A percentile compares a stretch with the other conserved stretches of the same genome.
phyloP scores from a whole-genome alignment of 2,888 invertebrate species.

The Protophormia terraenovae region DNA sequence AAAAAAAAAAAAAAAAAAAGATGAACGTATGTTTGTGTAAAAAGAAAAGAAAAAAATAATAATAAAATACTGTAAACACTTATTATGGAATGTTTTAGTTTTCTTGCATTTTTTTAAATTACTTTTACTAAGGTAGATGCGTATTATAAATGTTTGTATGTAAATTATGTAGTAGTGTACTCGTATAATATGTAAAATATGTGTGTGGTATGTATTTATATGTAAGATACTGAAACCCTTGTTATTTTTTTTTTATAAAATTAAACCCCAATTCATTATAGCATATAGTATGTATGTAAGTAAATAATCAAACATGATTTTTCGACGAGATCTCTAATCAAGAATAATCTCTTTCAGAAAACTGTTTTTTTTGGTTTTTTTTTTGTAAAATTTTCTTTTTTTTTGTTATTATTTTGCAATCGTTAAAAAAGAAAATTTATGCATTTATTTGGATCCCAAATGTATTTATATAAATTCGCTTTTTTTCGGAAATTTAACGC shows the following conservation, averaged over 20 bases:
- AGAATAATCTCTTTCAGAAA: slow-evolving; percentile 40
- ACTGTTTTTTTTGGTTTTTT: slow-evolving; percentile 27
- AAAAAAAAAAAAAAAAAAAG: slow-evolving; percentile 20
- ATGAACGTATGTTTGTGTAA: not conserved
- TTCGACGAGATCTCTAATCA: slow-evolving; percentile 21
- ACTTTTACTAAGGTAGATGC: slow-evolving; percentile 28
- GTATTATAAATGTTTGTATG: slow-evolving; percentile 36
- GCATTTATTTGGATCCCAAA: slow-evolving; percentile 34
- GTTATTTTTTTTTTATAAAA: slow-evolving; percentile 21
- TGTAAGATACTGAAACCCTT: slow-evolving; percentile 64
- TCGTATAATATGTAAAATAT: slow-evolving; percentile 20
- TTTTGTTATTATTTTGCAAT: too few relatives aligned
- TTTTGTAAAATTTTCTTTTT: slow-evolving; percentile 45
- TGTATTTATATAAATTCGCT: slow-evolving; percentile 1
- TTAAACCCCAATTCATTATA: slow-evolving; percentile 40
- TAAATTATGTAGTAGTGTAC: not conserved
- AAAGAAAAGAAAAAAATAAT: slow-evolving; percentile 22
- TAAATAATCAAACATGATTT: slow-evolving; percentile 6
- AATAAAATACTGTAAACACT: slow-evolving; percentile 59
- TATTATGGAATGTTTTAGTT: slow-evolving; percentile 61
- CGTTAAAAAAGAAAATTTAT: slow-evolving; percentile 38
- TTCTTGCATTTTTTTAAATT: not conserved
- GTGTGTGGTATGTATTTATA: slow-evolving; percentile 62
- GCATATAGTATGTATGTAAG: not conserved
- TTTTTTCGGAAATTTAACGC: slow-evolving; percentile 72